Evolutionary conservation across 2,888 invertebrate genomes (phyloP).

Genomic region (Hydraecia micacea): DNA sequence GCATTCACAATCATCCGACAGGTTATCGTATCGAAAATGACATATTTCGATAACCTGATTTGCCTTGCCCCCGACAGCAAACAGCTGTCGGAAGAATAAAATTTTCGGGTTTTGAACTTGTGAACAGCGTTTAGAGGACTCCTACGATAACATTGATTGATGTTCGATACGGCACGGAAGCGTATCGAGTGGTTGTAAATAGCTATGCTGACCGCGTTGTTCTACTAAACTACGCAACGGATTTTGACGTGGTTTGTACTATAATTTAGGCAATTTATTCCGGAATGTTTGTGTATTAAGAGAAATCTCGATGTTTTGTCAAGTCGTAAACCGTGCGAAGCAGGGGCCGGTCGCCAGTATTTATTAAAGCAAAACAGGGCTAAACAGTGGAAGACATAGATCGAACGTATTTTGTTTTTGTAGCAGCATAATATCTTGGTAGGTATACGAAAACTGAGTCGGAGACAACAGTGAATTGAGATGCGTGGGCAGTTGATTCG

Average conservation of each 20-base stretch:
- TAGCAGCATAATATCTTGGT: neutral
- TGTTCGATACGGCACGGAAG: neutral
- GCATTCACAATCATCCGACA: neutral
- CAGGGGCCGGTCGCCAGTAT: neutral
- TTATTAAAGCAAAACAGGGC: neutral
- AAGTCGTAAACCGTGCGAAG: no score
- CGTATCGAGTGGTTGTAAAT: neutral
- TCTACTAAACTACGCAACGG: neutral
- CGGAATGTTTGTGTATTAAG: neutral
- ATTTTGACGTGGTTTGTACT: neutral
- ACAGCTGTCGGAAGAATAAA: neutral
- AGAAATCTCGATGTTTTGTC: neutral
- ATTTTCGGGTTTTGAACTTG: neutral
- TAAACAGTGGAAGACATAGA: neutral
- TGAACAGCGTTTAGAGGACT: neutral
- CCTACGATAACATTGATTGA: neutral
- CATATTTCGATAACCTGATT: neutral
- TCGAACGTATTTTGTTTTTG: slow-evolving; percentile 4
- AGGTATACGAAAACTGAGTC: neutral
- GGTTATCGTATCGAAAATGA: neutral
- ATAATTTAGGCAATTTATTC: neutral
- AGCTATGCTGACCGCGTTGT: neutral
- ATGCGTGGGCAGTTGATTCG: slow-evolving; percentile 45
- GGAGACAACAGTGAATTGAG: slow-evolving; percentile 23
- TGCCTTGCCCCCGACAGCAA: neutral